These are phyloP conservation scores for Heterotilapia buettikoferi DNA, from an alignment of 2,113 vertebrate species.

Conservation along the genomic window DNA sequence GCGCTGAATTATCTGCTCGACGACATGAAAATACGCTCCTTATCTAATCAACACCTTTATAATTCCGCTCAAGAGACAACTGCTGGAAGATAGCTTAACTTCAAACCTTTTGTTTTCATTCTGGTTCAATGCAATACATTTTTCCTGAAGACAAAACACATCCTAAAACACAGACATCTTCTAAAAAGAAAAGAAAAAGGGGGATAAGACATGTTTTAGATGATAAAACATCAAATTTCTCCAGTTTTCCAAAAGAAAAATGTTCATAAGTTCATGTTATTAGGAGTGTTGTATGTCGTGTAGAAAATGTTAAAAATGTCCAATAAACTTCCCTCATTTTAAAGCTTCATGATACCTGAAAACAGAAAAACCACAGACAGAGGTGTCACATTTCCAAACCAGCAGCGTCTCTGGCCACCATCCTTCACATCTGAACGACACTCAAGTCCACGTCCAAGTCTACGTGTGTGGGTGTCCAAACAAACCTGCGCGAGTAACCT, in stretches of 20 bases:
- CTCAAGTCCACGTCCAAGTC: conserved; percentile 65
- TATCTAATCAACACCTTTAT: neutral
- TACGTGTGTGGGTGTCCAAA: neutral
- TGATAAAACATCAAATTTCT: neutral
- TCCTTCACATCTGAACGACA: neutral
- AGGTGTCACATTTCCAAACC: neutral
- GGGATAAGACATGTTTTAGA: neutral
- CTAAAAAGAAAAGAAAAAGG: neutral
- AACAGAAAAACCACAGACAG: neutral
- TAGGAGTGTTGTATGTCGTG: neutral
- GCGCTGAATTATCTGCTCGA: neutral
- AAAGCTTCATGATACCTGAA: neutral
- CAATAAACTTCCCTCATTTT: neutral
- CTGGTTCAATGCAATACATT: neutral
- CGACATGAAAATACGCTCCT: neutral
- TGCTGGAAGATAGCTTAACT: neutral
- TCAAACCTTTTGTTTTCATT: neutral
- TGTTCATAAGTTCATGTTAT: neutral
- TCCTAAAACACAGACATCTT: neutral
- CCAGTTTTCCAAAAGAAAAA: neutral
- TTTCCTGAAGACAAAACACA: neutral
- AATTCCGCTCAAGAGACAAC: neutral
- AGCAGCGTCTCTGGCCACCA: neutral
- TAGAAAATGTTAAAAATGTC: neutral
- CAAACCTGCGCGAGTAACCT: conserved; percentile 29